Conservation (phyloP, 2,888 invertebrate genomes). For the Nasonovia ribisnigri region DNA sequence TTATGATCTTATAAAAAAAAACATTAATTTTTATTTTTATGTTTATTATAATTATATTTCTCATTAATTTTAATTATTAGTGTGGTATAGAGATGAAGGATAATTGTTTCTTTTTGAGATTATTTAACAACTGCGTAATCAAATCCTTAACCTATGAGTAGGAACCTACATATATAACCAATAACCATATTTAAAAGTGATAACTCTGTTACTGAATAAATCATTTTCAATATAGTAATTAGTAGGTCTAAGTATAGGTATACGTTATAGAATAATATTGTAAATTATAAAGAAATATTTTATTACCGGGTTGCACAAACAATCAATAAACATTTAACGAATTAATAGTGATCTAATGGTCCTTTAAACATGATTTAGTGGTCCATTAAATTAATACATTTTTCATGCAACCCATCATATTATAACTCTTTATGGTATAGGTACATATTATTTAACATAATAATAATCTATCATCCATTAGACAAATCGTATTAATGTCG, state of each 20-base stretch:
- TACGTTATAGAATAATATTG: neutral
- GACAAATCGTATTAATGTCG: neutral
- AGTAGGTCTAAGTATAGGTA: neutral
- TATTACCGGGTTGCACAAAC: neutral
- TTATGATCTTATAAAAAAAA: neutral
- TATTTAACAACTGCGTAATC: neutral
- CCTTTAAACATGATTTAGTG: no score
- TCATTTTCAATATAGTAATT: neutral
- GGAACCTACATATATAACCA: no score
- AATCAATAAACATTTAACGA: no score
- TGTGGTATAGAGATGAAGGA: neutral
- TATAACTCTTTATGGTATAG: neutral
- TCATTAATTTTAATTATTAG: neutral
- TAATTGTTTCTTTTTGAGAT: neutral
- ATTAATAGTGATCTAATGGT: no score
- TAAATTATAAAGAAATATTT: neutral
- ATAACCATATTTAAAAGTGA: neutral
- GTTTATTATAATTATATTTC: neutral
- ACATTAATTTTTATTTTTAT: neutral
- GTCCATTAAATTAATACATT: no score
- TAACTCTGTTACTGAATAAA: neutral
- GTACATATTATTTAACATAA: neutral
- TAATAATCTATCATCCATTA: neutral
- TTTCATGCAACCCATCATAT: no score
- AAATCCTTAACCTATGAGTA: neutral